phyloP scores from a whole-genome alignment of 2,113 vertebrate species.

The Eudorcas thomsonii region DNA sequence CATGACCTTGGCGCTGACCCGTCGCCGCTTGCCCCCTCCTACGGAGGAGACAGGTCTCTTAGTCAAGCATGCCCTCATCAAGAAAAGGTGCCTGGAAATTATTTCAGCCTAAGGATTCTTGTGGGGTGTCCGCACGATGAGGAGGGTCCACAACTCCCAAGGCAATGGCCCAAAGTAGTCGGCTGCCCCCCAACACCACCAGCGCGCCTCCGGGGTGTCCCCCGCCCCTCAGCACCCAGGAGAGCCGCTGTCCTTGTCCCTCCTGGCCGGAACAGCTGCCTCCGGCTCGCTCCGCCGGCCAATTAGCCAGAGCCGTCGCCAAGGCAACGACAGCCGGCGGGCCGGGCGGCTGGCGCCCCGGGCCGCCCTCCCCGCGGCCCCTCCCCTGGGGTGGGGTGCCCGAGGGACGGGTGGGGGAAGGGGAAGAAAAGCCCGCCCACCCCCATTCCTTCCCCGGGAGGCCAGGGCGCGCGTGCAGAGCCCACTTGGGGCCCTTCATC shows the following conservation, averaged over 20 bases:
- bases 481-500: not conserved
- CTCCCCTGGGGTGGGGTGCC: constrained; percentile 57
- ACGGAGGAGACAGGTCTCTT: not conserved
- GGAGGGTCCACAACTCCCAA: not conserved
- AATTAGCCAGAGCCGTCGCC: constrained; percentile 73
- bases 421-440: not conserved
- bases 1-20: constrained; percentile 68
- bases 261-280: constrained; percentile 67
- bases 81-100: not conserved
- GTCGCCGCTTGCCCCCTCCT: not conserved
- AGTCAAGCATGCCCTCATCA: not conserved
- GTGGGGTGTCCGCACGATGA: not conserved
- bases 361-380: constrained; percentile 33
- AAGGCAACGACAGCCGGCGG: constrained; percentile 75
- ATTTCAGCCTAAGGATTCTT: not conserved
- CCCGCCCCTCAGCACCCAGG: constrained; percentile 28
- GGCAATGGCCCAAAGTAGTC: not conserved
- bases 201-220: not conserved
- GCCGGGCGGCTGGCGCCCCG: constrained; percentile 57
- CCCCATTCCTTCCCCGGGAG: not conserved
- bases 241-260: constrained; percentile 77
- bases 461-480: not conserved
- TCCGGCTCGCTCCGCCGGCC: constrained; percentile 48
- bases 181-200: not conserved
- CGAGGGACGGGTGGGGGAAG: not conserved